These are phyloP conservation scores for Aplodontia rufa DNA, from an alignment of 2,113 vertebrate species.

Conservation along the genomic window DNA sequence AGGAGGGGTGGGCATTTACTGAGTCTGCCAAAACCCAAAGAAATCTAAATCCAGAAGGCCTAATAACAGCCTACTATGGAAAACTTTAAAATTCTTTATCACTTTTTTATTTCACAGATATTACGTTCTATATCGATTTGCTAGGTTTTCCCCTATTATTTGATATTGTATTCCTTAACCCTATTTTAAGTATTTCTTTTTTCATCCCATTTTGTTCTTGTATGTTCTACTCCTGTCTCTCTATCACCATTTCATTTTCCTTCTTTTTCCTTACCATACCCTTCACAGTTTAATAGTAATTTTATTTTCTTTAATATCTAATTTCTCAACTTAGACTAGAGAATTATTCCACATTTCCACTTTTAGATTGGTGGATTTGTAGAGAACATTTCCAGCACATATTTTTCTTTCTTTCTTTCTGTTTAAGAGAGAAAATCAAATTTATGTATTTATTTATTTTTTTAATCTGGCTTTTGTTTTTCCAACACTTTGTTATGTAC, in stretches of 20 bases:
- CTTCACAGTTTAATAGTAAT: neutral
- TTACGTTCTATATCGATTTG: too few relatives aligned
- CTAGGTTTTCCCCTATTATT: too few relatives aligned
- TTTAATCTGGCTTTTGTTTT: too few relatives aligned
- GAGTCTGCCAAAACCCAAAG: neutral
- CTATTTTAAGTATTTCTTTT: neutral
- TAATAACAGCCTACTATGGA: neutral
- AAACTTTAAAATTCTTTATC: neutral
- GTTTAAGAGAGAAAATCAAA: too few relatives aligned
- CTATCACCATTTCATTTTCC: neutral
- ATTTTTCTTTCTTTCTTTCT: too few relatives aligned
- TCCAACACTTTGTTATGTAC: too few relatives aligned
- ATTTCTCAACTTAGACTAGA: neutral
- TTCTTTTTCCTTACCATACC: neutral
- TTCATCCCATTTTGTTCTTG: neutral
- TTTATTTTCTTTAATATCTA: neutral
- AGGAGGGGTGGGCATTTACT: neutral
- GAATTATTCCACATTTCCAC: neutral
- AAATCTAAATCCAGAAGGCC: neutral
- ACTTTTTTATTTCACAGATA: too few relatives aligned
- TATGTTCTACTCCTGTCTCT: neutral
- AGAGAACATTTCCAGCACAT: neutral
- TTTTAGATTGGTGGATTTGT: neutral
- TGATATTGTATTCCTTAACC: neutral
- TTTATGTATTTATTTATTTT: too few relatives aligned